Conservation (phyloP, 2,888 invertebrate species). For the Nezara viridula region DNA sequence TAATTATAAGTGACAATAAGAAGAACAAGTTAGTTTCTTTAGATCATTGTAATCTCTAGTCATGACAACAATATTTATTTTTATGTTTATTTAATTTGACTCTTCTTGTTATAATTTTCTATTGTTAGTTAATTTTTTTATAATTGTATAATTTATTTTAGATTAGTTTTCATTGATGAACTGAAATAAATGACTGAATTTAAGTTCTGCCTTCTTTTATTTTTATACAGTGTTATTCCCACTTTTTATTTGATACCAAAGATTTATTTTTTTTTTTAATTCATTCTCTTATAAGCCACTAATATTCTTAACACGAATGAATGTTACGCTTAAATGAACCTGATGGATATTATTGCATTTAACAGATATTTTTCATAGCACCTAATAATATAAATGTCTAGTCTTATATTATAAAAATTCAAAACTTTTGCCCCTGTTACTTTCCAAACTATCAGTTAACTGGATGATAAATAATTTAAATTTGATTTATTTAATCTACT, state of each 20-base stretch:
- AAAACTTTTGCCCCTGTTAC: too few species aligned
- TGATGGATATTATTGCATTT: too few species aligned
- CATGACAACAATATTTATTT: background rate
- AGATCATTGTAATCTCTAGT: conserved; percentile 22
- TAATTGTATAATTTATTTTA: background rate
- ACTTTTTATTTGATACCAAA: background rate
- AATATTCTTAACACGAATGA: too few species aligned
- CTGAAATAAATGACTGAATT: conserved; percentile 23
- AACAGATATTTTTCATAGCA: too few species aligned
- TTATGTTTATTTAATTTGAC: background rate
- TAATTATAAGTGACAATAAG: background rate
- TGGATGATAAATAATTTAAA: too few species aligned
- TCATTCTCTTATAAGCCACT: too few species aligned
- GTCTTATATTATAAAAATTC: too few species aligned
- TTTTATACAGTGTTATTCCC: background rate
- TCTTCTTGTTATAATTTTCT: background rate
- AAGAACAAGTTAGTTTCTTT: background rate
- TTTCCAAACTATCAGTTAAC: too few species aligned
- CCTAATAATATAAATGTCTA: too few species aligned
- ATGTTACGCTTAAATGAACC: too few species aligned
- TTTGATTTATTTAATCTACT: too few species aligned
- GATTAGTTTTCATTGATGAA: background rate
- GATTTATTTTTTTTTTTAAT: too few species aligned
- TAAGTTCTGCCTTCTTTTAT: background rate
- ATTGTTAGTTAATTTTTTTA: background rate